Percentiles rank a stretch among this genome's conserved stretches.
Evolutionary conservation across 2,888 invertebrate species (phyloP).

Genomic region (Apeira syringaria): DNA sequence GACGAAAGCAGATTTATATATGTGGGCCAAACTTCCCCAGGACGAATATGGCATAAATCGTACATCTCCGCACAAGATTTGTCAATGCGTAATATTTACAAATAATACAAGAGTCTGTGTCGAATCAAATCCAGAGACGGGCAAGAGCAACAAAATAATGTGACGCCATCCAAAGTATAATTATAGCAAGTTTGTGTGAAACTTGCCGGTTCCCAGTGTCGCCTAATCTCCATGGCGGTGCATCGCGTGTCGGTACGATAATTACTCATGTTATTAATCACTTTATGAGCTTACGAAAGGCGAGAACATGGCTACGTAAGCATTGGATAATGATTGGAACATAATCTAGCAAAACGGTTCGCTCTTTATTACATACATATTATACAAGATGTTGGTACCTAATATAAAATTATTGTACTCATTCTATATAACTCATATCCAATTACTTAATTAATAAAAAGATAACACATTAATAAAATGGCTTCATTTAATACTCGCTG

Average conservation of each 20-base stretch:
- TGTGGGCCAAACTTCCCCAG: too few species aligned
- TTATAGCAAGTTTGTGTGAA: constrained; percentile 9
- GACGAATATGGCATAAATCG: too few species aligned
- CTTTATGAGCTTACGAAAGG: constrained; percentile 16
- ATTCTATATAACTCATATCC: too few species aligned
- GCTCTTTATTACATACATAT: too few species aligned
- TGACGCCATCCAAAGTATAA: not conserved
- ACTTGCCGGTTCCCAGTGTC: constrained; percentile 13
- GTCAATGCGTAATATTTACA: too few species aligned
- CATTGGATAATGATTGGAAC: not conserved
- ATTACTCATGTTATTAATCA: constrained; percentile 16
- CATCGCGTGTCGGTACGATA: constrained; percentile 13
- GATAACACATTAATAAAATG: too few species aligned
- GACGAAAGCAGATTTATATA: too few species aligned
- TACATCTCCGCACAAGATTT: too few species aligned
- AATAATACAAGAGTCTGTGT: not conserved
- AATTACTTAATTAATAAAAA: too few species aligned
- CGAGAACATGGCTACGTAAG: not conserved
- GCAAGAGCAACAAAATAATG: not conserved
- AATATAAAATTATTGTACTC: too few species aligned
- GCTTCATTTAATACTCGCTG: too few species aligned
- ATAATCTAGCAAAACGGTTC: not conserved
- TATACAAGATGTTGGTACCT: too few species aligned
- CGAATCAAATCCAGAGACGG: not conserved
- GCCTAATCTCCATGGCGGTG: constrained; percentile 7